Conservation (phyloP, 1,140 invertebrate species). For the Branchinecta lindahli region DNA sequence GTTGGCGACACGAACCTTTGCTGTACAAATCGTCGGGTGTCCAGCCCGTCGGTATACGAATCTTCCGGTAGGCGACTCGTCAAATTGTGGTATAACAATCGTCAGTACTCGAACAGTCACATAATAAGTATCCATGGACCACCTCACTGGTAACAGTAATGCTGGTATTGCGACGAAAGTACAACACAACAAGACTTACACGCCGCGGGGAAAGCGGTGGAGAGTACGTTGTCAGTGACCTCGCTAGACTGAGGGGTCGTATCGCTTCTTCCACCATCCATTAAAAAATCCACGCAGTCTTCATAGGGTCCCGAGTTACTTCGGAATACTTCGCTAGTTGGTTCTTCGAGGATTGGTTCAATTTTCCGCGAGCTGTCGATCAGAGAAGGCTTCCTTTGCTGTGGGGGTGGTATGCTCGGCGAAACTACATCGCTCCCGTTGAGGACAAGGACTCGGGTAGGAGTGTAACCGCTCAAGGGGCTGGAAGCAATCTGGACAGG, state of each 20-base stretch:
- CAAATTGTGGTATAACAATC: too few relatives aligned
- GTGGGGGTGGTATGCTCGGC: not conserved
- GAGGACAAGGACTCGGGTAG: not conserved
- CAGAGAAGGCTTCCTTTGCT: not conserved
- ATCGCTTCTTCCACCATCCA: not conserved
- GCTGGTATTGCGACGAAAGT: too few relatives aligned
- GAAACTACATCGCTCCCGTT: not conserved
- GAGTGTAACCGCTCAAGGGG: not conserved
- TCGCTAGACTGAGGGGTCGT: not conserved
- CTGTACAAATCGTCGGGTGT: too few relatives aligned
- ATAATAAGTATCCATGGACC: too few relatives aligned
- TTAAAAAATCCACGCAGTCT: not conserved
- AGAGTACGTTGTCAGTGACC: not conserved
- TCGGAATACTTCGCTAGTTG: not conserved
- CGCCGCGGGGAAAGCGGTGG: not conserved
- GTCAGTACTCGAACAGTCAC: too few relatives aligned
- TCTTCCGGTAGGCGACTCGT: too few relatives aligned
- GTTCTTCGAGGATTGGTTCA: not conserved
- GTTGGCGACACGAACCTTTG: too few relatives aligned
- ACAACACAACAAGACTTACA: not conserved
- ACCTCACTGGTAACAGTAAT: too few relatives aligned
- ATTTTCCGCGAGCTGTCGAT: not conserved
- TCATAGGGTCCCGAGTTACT: not conserved
- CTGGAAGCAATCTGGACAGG: not conserved
- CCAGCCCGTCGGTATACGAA: too few relatives aligned